phyloP scores from a whole-genome alignment of 2,888 invertebrate genomes.

The Abrostola tripartita region DNA sequence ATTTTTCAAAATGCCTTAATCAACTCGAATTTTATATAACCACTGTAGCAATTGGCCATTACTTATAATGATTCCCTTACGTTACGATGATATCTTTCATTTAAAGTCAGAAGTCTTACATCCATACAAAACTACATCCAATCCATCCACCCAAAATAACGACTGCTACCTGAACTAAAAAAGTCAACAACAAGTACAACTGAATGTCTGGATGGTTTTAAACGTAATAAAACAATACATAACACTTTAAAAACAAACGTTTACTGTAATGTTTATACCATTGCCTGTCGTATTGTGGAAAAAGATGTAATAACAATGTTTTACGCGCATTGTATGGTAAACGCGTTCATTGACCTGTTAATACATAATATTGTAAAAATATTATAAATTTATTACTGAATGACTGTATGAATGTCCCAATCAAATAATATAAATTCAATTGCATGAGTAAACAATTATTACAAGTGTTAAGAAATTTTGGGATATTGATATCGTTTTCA shows the following conservation, averaged over 20 bases:
- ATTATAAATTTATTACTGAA: background rate
- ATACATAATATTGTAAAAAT: background rate
- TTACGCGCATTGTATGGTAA: conserved; percentile 1
- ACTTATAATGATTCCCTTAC: no score
- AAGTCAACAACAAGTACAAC: background rate
- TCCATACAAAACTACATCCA: no score
- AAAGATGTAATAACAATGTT: background rate
- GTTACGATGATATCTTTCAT: no score
- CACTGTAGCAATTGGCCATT: no score
- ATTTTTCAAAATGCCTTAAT: no score
- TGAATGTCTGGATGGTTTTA: background rate
- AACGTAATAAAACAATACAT: background rate
- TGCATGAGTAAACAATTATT: no score
- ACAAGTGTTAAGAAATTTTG: no score
- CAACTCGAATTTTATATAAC: no score
- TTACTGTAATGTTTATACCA: conserved; percentile 2
- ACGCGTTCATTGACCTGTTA: conserved; percentile 1
- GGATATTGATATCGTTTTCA: no score
- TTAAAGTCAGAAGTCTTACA: no score
- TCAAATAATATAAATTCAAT: no score
- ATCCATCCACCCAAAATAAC: no score
- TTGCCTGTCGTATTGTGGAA: conserved; percentile 1
- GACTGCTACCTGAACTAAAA: background rate
- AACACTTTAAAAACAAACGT: background rate
- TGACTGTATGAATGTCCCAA: background rate